Evolutionary conservation across 2,797 vertebrate species (phyloP).

Genomic region (Thalassophryne amazonica): DNA sequence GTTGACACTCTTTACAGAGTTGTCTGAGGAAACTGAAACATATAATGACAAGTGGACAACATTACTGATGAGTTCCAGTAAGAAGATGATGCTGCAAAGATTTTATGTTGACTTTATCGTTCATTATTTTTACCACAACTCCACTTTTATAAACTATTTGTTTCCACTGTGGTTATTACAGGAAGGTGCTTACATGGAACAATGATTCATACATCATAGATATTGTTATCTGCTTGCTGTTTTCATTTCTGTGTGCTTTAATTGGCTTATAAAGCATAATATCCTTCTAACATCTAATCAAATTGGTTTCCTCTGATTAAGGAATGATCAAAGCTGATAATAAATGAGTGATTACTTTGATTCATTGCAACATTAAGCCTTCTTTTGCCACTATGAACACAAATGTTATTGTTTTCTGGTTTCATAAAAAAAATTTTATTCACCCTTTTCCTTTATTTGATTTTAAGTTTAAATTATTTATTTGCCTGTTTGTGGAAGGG

Average conservation of each 20-base stretch:
- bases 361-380: slow-evolving; percentile 5
- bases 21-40: slow-evolving; percentile 25
- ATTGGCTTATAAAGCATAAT: slow-evolving; percentile 11
- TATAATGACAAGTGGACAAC: not conserved
- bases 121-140: too few species aligned
- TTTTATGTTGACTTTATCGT: not conserved
- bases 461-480: too few species aligned
- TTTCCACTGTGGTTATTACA: slow-evolving; percentile 13
- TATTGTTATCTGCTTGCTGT: slow-evolving; percentile 29
- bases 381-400: too few species aligned
- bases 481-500: too few species aligned
- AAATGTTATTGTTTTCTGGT: too few species aligned
- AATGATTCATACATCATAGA: slow-evolving; percentile 22
- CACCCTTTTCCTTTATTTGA: too few species aligned
- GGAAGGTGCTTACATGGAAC: not conserved
- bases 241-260: slow-evolving; percentile 3
- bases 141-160: too few species aligned
- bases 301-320: slow-evolving; percentile 20
- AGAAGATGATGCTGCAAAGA: too few species aligned
- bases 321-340: slow-evolving; percentile 5
- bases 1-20: slow-evolving; percentile 24
- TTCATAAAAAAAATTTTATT: too few species aligned
- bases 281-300: slow-evolving; percentile 5
- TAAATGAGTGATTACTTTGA: slow-evolving; percentile 18
- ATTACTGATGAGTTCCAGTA: slow-evolving; percentile 3